Conservation (phyloP, 2,113 vertebrate species). For the Phalacrocorax aristotelis region DNA sequence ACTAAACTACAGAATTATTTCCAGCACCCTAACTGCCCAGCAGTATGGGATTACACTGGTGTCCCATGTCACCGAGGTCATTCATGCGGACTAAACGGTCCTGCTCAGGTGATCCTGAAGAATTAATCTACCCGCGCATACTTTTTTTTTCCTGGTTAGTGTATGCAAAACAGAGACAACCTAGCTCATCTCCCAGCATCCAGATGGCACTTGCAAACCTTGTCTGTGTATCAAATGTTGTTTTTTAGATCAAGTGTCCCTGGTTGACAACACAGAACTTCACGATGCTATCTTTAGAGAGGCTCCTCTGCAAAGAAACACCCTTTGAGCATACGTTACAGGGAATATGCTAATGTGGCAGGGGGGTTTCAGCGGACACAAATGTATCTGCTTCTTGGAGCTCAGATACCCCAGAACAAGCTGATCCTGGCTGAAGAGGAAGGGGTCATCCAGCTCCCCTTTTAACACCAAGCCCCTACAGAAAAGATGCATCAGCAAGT, state of each 20-base stretch:
- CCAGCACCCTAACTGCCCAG: not conserved
- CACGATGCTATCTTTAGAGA: conserved; percentile 64
- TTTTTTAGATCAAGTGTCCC: conserved; percentile 68
- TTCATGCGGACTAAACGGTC: not conserved
- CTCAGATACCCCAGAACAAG: not conserved
- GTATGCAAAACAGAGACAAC: conserved; percentile 54
- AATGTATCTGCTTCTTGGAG: not conserved
- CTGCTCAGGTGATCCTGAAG: conserved; percentile 29
- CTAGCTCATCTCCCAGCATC: conserved; percentile 50
- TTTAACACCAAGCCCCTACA: not conserved
- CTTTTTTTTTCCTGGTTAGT: not conserved
- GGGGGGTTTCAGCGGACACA: not conserved
- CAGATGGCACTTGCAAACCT: conserved; percentile 65
- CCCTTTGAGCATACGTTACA: conserved; percentile 47
- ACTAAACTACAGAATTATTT: not conserved
- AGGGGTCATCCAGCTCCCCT: not conserved
- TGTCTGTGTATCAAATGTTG: conserved; percentile 68
- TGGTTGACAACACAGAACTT: conserved; percentile 68
- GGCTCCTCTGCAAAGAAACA: conserved; percentile 55
- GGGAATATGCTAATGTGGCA: conserved; percentile 42
- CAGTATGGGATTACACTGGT: not conserved
- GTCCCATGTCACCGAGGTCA: not conserved
- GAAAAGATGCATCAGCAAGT: not conserved
- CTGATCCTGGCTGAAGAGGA: not conserved
- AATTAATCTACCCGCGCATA: not conserved